Evolutionary conservation across 2,113 vertebrate genomes (phyloP).

Genomic region (pig (Sus scrofa)): DNA sequence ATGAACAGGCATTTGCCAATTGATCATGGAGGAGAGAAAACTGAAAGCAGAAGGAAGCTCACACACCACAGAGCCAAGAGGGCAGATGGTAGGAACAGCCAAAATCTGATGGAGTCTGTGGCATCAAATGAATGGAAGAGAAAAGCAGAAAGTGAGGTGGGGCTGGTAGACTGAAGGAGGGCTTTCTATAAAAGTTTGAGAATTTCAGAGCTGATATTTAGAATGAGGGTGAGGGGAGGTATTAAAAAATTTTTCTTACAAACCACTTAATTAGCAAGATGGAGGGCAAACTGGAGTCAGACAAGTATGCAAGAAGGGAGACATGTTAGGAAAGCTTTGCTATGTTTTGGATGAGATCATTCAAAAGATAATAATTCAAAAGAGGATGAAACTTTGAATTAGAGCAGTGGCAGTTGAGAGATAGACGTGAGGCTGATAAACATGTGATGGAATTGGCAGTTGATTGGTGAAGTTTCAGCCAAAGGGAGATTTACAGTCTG

Average conservation of each 20-base stretch:
- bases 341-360: background rate
- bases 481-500: background rate
- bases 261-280: background rate
- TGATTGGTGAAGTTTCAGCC: background rate
- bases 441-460: background rate
- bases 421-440: background rate
- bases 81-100: fast-evolving
- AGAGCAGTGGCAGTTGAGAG: background rate
- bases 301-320: background rate
- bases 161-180: background rate
- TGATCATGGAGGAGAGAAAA: background rate
- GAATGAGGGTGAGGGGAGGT: background rate
- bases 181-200: background rate
- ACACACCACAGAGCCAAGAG: fast-evolving
- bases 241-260: background rate
- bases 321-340: background rate
- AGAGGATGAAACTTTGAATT: conserved; percentile 17
- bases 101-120: fast-evolving
- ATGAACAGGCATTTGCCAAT: background rate
- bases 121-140: background rate
- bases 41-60: background rate
- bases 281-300: background rate
- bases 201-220: background rate
- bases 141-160: background rate
- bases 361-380: background rate